These are phyloP conservation scores for Apis cerana DNA, from an alignment of 1,140 invertebrate species.

Conservation along the genomic window DNA sequence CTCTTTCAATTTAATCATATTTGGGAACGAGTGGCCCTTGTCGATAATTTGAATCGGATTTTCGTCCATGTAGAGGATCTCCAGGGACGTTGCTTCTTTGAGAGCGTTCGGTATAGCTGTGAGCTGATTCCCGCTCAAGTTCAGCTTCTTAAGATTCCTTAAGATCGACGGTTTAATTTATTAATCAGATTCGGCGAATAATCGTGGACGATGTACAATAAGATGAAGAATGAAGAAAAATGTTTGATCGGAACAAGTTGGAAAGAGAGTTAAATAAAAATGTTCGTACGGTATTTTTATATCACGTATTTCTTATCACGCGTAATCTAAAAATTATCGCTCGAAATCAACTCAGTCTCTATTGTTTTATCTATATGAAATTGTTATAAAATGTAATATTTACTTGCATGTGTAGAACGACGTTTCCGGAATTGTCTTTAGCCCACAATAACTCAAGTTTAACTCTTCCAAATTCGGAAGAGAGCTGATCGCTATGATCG, in stretches of 20 bases:
- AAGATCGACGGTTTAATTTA: background rate
- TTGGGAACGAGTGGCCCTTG: constrained; percentile 82
- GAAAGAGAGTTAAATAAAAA: too few species aligned
- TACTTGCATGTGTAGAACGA: constrained; percentile 81
- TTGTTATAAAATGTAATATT: background rate
- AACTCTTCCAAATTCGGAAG: constrained; percentile 86
- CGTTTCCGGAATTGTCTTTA: constrained; percentile 83
- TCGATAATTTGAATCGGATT: constrained; percentile 84
- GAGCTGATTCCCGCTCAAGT: constrained; percentile 87
- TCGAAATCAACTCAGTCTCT: too few species aligned
- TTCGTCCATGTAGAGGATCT: constrained; percentile 84
- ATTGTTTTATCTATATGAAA: background rate
- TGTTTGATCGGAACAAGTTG: too few species aligned
- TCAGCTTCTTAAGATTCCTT: constrained; percentile 83
- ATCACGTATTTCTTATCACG: too few species aligned
- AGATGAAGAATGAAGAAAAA: background rate
- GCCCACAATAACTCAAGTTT: constrained; percentile 85
- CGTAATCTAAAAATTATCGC: too few species aligned
- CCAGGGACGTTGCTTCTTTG: constrained; percentile 82
- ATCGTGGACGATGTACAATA: too few species aligned
- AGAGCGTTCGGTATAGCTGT: constrained; percentile 83
- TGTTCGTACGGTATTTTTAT: too few species aligned
- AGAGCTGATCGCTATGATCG: constrained; percentile 84
- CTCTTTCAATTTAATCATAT: constrained; percentile 82
- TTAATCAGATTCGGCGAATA: too few species aligned